A percentile compares a stretch with the other conserved stretches of the same genome.
Conservation (phyloP, 2,797 vertebrate genomes). For the Tapera naevia region DNA sequence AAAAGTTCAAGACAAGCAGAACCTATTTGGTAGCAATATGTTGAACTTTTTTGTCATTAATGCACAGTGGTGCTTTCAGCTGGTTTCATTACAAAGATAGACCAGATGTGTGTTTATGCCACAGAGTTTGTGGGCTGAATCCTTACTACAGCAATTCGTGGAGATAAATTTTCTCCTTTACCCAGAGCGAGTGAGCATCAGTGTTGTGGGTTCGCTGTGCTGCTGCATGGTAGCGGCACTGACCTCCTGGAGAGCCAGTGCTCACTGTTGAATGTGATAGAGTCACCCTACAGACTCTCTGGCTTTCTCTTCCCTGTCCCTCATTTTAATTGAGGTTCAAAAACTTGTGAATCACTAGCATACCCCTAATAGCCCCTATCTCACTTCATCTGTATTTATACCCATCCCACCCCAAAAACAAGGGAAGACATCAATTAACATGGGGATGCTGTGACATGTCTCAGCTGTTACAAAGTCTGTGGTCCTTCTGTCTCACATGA, state of each 20-base stretch:
- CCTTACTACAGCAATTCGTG: slow-evolving; percentile 70
- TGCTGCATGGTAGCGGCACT: not conserved
- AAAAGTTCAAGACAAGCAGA: slow-evolving; percentile 62
- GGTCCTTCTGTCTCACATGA: slow-evolving; percentile 2
- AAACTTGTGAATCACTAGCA: slow-evolving; percentile 5
- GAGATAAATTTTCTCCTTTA: slow-evolving; percentile 60
- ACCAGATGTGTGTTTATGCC: slow-evolving; percentile 76
- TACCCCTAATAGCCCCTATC: not conserved
- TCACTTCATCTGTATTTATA: not conserved
- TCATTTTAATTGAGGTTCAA: slow-evolving; percentile 18
- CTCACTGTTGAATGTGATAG: not conserved
- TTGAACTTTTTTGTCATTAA: slow-evolving; percentile 74
- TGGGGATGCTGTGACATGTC: not conserved
- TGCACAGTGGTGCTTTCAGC: slow-evolving; percentile 70
- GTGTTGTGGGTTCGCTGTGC: not conserved
- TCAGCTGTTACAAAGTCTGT: not conserved
- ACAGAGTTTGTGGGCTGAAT: slow-evolving; percentile 67
- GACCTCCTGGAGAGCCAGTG: not conserved
- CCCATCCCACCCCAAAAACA: not conserved
- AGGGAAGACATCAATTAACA: not conserved
- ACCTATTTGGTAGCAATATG: slow-evolving; percentile 70
- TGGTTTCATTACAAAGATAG: slow-evolving; percentile 76
- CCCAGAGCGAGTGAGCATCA: not conserved
- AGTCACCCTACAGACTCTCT: not conserved
- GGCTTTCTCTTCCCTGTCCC: not conserved